Base-by-base conservation (phyloP, 2,888 invertebrate species). In the Sinotaia quadrata region DNA sequence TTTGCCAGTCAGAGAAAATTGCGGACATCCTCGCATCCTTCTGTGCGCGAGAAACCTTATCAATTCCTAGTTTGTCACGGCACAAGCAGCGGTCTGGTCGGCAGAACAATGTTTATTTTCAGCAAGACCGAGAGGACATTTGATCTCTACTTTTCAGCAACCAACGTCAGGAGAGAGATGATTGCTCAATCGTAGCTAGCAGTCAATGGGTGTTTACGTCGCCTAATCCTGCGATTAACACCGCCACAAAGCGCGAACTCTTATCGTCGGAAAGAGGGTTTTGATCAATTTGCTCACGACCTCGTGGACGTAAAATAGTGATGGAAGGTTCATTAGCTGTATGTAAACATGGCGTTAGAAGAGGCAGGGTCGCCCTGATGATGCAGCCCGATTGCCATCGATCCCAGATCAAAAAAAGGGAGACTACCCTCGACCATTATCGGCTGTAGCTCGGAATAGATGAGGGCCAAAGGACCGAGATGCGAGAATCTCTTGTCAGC, bases 281-380 rank as follows among this genome's bases (percentile, higher is more conserved):
- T 44, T 47, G 57, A 41, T 36, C 44, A 65, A 59, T 59, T 52
- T 59, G 59, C 10, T 18, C 21, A 58, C 52, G 44, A 47, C 36
- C 44, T 49, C 51, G 33, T 27, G 47, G 67, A 62, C 63, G 61
- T 61, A 62, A 51, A 34, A 36, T 34, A 44, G 31, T 44, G 71
- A 73, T 71, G 71, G 52, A 60, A 63, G 69, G 72, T 69, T 73
- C 68, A 73, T 73, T 68, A 66, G 68, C 52, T 41, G 73, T 67
- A 73, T 72, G 75, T 73, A 73, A 69, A 72, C 70, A 73, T 54
- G n/a, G 66, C 71, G 62, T 67, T 67, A 69, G 54, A 24, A 51
- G 51, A 51, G 58, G 49, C 62, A 21, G 29, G 37, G 34, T 56
- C 29, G 63, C 15, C 18, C 34, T 24, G 54, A 29, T 24, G 33